Conservation (phyloP, 2,797 vertebrate genomes). For the Enteromius radiatus region DNA sequence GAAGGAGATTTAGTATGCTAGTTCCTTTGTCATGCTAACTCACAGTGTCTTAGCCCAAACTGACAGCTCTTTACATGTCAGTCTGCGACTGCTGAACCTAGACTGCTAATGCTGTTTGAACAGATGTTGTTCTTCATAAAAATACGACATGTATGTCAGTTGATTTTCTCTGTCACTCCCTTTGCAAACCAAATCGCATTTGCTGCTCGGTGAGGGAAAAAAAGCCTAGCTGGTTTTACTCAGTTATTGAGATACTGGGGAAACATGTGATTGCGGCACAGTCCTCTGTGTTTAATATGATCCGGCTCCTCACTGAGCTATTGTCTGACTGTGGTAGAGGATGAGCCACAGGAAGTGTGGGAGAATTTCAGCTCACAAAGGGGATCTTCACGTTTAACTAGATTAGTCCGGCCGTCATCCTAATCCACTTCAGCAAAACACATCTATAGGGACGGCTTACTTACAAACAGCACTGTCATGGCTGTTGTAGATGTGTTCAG, state of each 20-base stretch:
- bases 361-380: conserved; percentile 43
- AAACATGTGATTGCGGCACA: neutral
- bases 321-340: conserved; percentile 34
- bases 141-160: neutral
- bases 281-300: conserved; percentile 49
- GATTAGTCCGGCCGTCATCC: conserved; percentile 41
- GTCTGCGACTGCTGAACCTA: conserved; percentile 1
- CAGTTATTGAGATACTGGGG: neutral
- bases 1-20: neutral
- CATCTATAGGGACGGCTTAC: conserved; percentile 45
- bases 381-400: conserved; percentile 50
- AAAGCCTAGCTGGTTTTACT: neutral
- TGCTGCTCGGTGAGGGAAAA: neutral
- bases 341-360: conserved; percentile 11
- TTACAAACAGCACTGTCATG: conserved; percentile 26
- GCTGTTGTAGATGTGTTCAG: neutral
- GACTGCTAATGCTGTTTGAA: neutral
- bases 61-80: neutral
- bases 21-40: neutral
- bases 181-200: conserved; percentile 10
- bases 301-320: conserved; percentile 18
- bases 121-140: conserved; percentile 28
- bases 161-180: conserved; percentile 1
- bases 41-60: neutral
- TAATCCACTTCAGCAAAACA: conserved; percentile 46